phyloP scores from a whole-genome alignment of 2,797 vertebrate species.

The Triplophysa bombifrons region DNA sequence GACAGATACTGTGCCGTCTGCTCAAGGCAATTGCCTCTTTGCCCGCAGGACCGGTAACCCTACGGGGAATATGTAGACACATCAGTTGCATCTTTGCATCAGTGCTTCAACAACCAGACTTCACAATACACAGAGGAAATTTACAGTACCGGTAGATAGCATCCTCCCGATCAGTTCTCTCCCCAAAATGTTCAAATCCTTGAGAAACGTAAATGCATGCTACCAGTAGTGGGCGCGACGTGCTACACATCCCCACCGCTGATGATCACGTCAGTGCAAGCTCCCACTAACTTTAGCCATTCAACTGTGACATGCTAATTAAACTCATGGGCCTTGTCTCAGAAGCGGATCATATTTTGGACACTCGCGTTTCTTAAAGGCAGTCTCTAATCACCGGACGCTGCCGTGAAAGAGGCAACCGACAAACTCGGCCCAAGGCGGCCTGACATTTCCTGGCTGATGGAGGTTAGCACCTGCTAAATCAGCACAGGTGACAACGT shows the following conservation, averaged over 20 bases:
- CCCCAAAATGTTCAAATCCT: not conserved
- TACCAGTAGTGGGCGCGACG: conserved; percentile 53
- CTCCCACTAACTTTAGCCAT: conserved; percentile 17
- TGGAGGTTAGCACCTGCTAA: conserved; percentile 44
- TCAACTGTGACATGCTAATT: conserved; percentile 44
- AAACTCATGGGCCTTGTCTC: conserved; percentile 16
- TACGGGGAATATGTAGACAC: conserved; percentile 20
- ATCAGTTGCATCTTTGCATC: conserved; percentile 23
- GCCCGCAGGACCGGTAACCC: not conserved
- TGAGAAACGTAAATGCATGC: too few species aligned
- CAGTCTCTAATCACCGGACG: conserved; percentile 38
- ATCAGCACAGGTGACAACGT: conserved; percentile 41
- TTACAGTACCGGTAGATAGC: not conserved
- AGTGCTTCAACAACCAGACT: not conserved
- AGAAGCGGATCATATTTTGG: conserved; percentile 21
- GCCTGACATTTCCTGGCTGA: conserved; percentile 48
- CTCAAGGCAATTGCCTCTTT: conserved; percentile 10
- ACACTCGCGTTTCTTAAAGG: conserved; percentile 8
- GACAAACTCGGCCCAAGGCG: conserved; percentile 23
- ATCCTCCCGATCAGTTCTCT: not conserved
- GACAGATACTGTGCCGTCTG: conserved; percentile 7
- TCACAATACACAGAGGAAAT: not conserved
- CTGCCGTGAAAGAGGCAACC: conserved; percentile 12
- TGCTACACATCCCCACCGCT: conserved; percentile 55
- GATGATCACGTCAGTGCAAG: conserved; percentile 29